A percentile compares a stretch with the other conserved stretches of the same genome.
Evolutionary conservation across 2,113 vertebrate species (phyloP).

Genomic region (Micromys minutus): DNA sequence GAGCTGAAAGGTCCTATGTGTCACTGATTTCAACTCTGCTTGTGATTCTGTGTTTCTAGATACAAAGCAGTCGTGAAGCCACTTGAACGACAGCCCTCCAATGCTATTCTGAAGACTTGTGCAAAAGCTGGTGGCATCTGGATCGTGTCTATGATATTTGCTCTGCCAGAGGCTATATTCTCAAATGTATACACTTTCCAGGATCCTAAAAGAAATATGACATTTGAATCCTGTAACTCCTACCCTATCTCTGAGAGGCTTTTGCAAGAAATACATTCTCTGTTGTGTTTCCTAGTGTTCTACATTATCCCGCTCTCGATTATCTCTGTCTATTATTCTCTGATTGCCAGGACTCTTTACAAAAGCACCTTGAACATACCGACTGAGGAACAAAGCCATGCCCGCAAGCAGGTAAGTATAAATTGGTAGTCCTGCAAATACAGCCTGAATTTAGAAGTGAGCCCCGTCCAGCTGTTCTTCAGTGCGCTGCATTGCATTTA

Average conservation of each 20-base stretch:
- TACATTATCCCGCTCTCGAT: conserved; percentile 87
- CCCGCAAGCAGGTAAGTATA: conserved; percentile 87
- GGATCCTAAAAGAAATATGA: conserved; percentile 83
- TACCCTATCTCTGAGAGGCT: conserved; percentile 87
- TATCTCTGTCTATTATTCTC: conserved; percentile 89
- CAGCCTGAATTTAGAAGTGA: conserved; percentile 13
- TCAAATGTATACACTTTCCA: conserved; percentile 87
- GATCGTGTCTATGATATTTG: conserved; percentile 87
- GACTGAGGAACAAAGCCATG: conserved; percentile 87
- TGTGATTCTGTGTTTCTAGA: conserved; percentile 77
- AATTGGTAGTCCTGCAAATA: not conserved
- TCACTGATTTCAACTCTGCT: conserved; percentile 31
- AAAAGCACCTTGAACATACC: conserved; percentile 88
- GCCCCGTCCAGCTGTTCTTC: not conserved
- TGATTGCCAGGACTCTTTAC: conserved; percentile 88
- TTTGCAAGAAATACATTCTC: conserved; percentile 87
- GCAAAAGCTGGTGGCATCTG: conserved; percentile 87
- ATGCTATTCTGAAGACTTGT: conserved; percentile 87
- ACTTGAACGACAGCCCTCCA: conserved; percentile 86
- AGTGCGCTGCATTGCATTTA: not conserved
- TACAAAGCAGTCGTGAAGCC: conserved; percentile 89
- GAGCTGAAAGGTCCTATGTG: not conserved
- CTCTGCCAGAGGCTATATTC: conserved; percentile 88
- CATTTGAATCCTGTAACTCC: conserved; percentile 86
- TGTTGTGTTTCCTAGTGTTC: conserved; percentile 88